A percentile compares a stretch with the other conserved stretches of the same genome.
Conservation (phyloP, 2,888 invertebrate species). For the Cremastobaeus sp. region DNA sequence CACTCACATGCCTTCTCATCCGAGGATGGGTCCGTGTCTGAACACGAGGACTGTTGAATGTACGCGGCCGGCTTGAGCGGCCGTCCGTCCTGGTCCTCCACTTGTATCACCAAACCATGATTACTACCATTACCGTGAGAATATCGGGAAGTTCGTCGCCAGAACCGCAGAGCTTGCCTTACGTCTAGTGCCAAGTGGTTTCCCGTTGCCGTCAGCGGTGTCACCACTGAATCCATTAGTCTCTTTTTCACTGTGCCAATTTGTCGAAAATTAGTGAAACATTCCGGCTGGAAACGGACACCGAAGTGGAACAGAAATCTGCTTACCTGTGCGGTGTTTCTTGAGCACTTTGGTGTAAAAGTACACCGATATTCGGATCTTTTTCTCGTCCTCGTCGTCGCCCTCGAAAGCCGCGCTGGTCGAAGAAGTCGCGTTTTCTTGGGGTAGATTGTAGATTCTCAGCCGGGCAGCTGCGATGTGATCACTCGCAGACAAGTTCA, state of each 20-base stretch:
- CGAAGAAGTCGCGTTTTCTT: slow-evolving; percentile 74
- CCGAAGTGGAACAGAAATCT: too few species aligned
- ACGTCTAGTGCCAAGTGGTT: slow-evolving; percentile 74
- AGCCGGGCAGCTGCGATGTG: slow-evolving; percentile 80
- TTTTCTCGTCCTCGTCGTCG: slow-evolving; percentile 79
- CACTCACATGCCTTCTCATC: slow-evolving; percentile 79
- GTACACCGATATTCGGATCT: slow-evolving; percentile 81
- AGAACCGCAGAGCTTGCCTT: slow-evolving; percentile 71
- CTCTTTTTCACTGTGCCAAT: slow-evolving; percentile 71
- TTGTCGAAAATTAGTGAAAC: slow-evolving; percentile 4
- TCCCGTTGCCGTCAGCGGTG: slow-evolving; percentile 69
- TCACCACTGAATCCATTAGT: slow-evolving; percentile 74
- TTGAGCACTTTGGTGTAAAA: slow-evolving; percentile 81
- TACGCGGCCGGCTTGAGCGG: slow-evolving; percentile 79
- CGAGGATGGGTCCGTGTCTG: slow-evolving; percentile 64
- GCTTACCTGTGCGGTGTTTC: slow-evolving; percentile 79
- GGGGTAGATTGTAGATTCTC: slow-evolving; percentile 79
- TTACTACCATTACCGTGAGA: slow-evolving; percentile 70
- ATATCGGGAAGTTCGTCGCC: slow-evolving; percentile 68
- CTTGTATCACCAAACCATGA: slow-evolving; percentile 80
- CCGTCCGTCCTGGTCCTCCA: slow-evolving; percentile 82
- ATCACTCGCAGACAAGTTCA: slow-evolving; percentile 79
- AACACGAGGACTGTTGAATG: slow-evolving; percentile 77
- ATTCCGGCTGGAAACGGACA: too few species aligned
- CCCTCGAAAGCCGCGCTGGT: slow-evolving; percentile 66